Base-by-base conservation (phyloP, 2,888 invertebrate species). In the Caradrina clavipalpis region DNA sequence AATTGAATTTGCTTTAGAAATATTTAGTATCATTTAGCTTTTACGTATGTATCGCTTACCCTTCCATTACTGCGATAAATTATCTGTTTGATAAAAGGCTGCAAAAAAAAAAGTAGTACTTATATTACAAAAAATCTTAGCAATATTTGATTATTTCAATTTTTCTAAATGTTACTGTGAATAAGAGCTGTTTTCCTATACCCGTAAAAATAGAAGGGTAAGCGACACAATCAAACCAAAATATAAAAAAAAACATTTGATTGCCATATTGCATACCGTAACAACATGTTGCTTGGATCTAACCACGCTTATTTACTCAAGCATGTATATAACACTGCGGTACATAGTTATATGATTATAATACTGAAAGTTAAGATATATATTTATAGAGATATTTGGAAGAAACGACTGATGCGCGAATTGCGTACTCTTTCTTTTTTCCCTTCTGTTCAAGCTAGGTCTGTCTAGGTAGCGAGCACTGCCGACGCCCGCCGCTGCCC, bases 391-490 rank as follows among this genome's bases (percentile, higher is more conserved):
- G 87, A 89, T 82, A 81, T 87, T 93, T 94, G 91, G 94, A 93
- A 94, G 94, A 95, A 94, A 94, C 94, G 91, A 96, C 95, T 96
- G 95, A 96, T 95, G 92, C 95, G 94, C 92, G 92, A 95, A 91
- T 89, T 92, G 93, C 95, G 94, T 93, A 92, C 91, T 94, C 91
- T 95, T 95, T 95, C 92, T 93, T 94, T 94, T 92, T 94, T 94
- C 90, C 94, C 94, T 93, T 96, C 92, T 96, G 95, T 96, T 96
- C 95, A 96, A 96, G 95, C 95, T 95, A 96, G 96, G 96, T 96
- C 95, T 95, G 95, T 96, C 94, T 95, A 96, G 96, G 96, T 96
- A 94, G 95, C 92, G 91, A 87, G 90, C 86, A 84, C 91, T 83
- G 90, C 91, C 87, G 94, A 90, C 88, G 92, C 91, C 89, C 88